Evolutionary conservation across 2,888 invertebrate genomes (phyloP).

Genomic region (Linnaemya tessellans): DNA sequence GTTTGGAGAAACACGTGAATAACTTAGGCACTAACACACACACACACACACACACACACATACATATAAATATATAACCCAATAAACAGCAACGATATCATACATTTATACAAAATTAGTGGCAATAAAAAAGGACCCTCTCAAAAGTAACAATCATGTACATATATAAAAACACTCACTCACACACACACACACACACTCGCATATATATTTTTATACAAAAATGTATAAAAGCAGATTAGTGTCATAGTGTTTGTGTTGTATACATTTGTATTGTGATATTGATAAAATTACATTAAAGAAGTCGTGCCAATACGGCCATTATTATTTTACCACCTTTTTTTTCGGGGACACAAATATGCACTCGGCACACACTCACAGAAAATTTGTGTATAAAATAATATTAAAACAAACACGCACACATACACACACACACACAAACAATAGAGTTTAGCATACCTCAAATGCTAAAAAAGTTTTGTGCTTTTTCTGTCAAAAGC

Average conservation of each 20-base stretch:
- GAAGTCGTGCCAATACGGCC: constrained; percentile 81
- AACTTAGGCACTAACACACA: constrained; percentile 55
- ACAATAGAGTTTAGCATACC: constrained; percentile 16
- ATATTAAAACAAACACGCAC: constrained; percentile 26
- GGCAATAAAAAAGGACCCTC: constrained; percentile 78
- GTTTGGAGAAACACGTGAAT: constrained; percentile 50
- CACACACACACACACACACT: not conserved
- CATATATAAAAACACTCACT: too few relatives aligned
- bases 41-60: constrained; percentile 63
- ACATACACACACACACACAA: constrained; percentile 31
- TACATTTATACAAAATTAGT: constrained; percentile 66
- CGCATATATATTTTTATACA: constrained; percentile 5
- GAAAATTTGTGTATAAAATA: not conserved
- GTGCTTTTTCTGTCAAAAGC: not conserved
- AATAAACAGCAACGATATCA: constrained; percentile 56
- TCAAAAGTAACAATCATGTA: constrained; percentile 76
- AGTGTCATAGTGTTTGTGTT: constrained; percentile 47
- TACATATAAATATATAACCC: constrained; percentile 63
- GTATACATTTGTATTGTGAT: constrained; percentile 76
- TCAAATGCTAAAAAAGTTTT: constrained; percentile 20
- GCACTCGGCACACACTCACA: too few relatives aligned
- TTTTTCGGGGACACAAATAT: constrained; percentile 16
- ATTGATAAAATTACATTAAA: constrained; percentile 82
- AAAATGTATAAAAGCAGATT: constrained; percentile 9
- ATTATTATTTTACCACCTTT: constrained; percentile 72